These are phyloP conservation scores for Phalacrocorax carbo DNA, from an alignment of 2,113 vertebrate species.

Conservation along the genomic window DNA sequence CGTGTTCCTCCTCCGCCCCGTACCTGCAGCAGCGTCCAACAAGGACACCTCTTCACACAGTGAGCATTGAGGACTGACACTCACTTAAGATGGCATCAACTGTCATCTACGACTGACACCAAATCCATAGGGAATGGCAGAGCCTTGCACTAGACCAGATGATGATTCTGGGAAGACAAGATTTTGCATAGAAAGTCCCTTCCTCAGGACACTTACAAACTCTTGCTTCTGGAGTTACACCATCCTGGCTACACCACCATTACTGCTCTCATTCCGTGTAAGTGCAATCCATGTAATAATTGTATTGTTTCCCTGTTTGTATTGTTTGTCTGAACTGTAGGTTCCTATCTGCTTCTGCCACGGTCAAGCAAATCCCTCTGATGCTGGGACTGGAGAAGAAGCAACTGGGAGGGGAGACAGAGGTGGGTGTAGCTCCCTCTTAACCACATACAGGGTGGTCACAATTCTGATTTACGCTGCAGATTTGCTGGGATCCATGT, in stretches of 20 bases:
- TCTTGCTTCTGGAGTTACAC: not conserved
- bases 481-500: not conserved
- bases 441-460: not conserved
- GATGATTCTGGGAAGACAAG: not conserved
- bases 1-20: accelerated
- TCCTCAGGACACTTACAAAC: not conserved
- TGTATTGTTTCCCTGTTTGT: not conserved
- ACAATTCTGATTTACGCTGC: not conserved
- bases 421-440: not conserved
- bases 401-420: not conserved
- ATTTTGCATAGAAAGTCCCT: not conserved
- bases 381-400: not conserved
- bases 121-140: not conserved
- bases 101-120: accelerated
- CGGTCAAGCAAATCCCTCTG: not conserved
- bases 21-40: accelerated
- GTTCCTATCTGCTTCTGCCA: not conserved
- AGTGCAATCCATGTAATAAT: not conserved
- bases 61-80: accelerated
- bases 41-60: accelerated
- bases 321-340: not conserved
- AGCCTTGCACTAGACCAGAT: not conserved
- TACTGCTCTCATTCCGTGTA: not conserved
- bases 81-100: not conserved
- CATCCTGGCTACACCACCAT: not conserved